phyloP scores from a whole-genome alignment of 2,888 invertebrate species.

The Alsophila aescularia region DNA sequence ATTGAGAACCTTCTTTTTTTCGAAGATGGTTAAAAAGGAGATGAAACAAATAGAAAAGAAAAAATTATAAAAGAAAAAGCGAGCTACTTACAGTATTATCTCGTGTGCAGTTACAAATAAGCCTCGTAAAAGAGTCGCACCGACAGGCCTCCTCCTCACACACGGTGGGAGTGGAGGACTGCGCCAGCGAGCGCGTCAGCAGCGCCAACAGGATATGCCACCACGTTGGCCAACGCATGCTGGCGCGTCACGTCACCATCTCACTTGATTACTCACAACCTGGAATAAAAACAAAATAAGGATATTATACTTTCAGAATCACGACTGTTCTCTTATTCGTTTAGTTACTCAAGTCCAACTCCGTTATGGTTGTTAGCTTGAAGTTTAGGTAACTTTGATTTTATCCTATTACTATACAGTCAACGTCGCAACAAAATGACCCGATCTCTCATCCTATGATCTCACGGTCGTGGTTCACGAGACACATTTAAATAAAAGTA shows the following conservation, averaged over 20 bases:
- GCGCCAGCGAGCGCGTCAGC: conserved; percentile 55
- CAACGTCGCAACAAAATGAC: neutral
- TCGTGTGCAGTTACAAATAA: conserved; percentile 83
- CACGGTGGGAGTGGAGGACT: conserved; percentile 63
- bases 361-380: too few species aligned
- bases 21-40: too few species aligned
- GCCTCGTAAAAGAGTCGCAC: conserved; percentile 83
- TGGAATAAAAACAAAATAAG: conserved; percentile 47
- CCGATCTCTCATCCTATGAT: neutral
- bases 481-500: conserved; percentile 5
- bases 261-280: conserved; percentile 51
- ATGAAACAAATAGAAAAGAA: too few species aligned
- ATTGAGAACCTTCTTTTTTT: too few species aligned
- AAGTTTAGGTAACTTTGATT: neutral
- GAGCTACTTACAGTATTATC: conserved; percentile 69
- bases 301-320: too few species aligned
- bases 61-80: neutral
- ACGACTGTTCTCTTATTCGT: too few species aligned
- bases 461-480: conserved; percentile 1
- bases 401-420: neutral
- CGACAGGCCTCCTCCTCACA: conserved; percentile 83
- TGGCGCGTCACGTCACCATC: conserved; percentile 74
- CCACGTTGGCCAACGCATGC: conserved; percentile 70
- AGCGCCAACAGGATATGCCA: conserved; percentile 64
- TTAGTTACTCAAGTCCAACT: neutral